A percentile compares a stretch with the other conserved stretches of the same genome.
Evolutionary conservation across 2,888 invertebrate genomes (phyloP).

Genomic region (Platycnemis pennipes): DNA sequence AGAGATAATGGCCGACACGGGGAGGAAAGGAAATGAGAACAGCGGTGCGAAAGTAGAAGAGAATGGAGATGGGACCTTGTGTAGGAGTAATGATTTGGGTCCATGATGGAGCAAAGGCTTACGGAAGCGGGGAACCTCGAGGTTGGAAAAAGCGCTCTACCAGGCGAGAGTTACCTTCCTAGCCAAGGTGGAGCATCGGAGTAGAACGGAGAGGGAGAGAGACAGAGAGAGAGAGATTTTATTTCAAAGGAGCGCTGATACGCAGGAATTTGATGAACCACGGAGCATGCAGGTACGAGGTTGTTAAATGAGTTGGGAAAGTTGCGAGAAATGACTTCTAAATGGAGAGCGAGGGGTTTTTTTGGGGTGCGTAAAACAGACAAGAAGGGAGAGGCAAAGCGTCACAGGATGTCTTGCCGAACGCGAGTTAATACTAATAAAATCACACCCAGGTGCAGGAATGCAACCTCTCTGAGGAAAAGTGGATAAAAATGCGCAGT

Average conservation of each 20-base stretch:
- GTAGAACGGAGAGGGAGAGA: not conserved
- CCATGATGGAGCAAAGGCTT: not conserved
- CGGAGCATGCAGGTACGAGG: no score
- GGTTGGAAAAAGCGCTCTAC: not conserved
- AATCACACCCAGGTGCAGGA: no score
- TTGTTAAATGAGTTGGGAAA: no score
- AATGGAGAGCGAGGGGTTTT: no score
- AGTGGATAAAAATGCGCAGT: no score
- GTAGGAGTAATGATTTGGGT: not conserved
- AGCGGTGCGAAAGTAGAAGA: not conserved
- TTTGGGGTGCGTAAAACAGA: no score
- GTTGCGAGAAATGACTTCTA: no score
- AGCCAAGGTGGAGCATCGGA: not conserved
- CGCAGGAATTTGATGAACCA: not conserved
- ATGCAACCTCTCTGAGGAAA: no score
- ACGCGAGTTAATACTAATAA: no score
- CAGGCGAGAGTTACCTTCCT: not conserved
- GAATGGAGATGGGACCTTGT: constrained; percentile 39
- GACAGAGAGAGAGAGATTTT: not conserved
- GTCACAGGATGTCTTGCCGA: no score
- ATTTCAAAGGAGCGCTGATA: not conserved
- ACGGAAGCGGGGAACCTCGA: not conserved
- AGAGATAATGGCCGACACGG: not conserved
- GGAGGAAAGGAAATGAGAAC: constrained; percentile 38
- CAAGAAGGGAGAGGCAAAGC: no score